Conservation (phyloP, 2,797 vertebrate genomes). For the Antrozous pallidus region DNA sequence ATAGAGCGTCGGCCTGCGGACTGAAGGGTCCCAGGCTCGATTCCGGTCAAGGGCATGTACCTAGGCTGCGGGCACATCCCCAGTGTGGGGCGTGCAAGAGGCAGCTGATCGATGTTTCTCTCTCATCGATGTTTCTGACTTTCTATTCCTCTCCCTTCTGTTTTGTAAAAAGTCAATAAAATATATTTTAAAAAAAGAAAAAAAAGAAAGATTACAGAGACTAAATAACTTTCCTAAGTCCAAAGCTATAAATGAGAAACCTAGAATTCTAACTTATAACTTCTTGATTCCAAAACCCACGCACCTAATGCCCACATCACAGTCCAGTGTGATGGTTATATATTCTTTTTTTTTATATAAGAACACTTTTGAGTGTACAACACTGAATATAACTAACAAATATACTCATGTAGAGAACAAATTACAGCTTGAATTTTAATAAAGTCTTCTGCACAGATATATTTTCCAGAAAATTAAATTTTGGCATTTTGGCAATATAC, state of each 20-base stretch:
- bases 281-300: not conserved
- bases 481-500: not conserved
- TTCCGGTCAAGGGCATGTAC: too few species aligned
- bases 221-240: not conserved
- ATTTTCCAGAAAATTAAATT: slow-evolving; percentile 35
- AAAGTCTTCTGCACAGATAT: not conserved
- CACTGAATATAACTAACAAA: not conserved
- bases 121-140: too few species aligned
- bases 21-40: too few species aligned
- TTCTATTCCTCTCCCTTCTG: too few species aligned
- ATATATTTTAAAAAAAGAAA: too few species aligned
- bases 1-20: too few species aligned
- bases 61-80: too few species aligned
- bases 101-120: too few species aligned
- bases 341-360: not conserved
- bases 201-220: not conserved
- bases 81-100: too few species aligned
- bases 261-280: not conserved
- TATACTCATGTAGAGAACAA: not conserved
- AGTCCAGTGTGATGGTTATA: not conserved
- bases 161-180: too few species aligned
- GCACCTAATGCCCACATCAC: not conserved
- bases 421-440: not conserved
- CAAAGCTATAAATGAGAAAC: not conserved
- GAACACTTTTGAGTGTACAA: slow-evolving; percentile 22